phyloP scores from a whole-genome alignment of 2,113 vertebrate species.

The Sander vitreus region DNA sequence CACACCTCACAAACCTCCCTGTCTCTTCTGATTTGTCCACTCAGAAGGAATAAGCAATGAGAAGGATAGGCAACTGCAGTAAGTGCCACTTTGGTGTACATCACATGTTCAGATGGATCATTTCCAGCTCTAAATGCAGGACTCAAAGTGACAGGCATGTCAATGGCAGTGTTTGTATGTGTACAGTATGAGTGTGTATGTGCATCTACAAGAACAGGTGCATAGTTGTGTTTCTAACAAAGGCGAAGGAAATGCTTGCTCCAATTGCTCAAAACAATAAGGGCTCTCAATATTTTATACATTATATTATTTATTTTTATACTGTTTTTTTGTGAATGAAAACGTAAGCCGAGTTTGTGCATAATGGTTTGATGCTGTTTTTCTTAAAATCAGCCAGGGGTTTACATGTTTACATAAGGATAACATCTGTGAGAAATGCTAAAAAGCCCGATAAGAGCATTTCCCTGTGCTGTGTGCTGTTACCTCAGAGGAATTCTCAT shows the following conservation, averaged over 20 bases:
- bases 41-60: background rate
- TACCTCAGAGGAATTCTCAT: constrained; percentile 29
- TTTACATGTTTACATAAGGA: constrained; percentile 25
- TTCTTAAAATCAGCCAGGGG: constrained; percentile 1
- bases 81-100: constrained; percentile 1
- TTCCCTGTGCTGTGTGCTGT: background rate
- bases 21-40: background rate
- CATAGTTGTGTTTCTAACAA: background rate
- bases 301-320: too few relatives aligned
- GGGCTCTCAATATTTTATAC: background rate
- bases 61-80: background rate
- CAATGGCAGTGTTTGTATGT: background rate
- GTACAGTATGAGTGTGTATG: background rate
- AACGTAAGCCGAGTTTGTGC: constrained; percentile 16
- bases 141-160: background rate
- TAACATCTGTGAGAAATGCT: constrained; percentile 8
- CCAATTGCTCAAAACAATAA: background rate
- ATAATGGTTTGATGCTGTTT: background rate
- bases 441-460: constrained; percentile 36
- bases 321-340: constrained; percentile 17
- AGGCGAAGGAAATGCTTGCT: background rate
- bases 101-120: constrained; percentile 12
- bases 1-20: background rate
- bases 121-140: background rate
- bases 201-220: background rate